Conservation (phyloP, 2,797 vertebrate genomes). For the Enteromius viviparus region DNA sequence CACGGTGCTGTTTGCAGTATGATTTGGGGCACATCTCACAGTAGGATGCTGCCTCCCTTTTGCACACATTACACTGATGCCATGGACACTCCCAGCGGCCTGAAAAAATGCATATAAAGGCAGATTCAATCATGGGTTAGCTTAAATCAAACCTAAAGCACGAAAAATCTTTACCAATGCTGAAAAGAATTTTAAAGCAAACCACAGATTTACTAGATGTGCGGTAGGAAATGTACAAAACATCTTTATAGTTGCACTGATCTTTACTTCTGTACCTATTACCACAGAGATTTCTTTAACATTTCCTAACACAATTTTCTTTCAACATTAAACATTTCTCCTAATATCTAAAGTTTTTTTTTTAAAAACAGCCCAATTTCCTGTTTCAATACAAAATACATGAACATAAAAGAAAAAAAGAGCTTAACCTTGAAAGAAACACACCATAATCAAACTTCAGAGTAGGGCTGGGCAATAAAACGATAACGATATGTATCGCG, state of each 20-base stretch:
- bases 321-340: background rate
- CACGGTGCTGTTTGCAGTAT: conserved; percentile 93
- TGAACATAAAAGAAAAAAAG: background rate
- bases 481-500: no score
- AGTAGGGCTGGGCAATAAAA: no score
- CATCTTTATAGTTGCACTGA: background rate
- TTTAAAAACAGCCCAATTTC: background rate
- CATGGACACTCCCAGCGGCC: conserved; percentile 99
- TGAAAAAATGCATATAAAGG: conserved; percentile 61
- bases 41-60: conserved; percentile 93
- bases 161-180: background rate
- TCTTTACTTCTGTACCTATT: no score
- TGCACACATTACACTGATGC: conserved; percentile 96
- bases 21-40: conserved; percentile 99
- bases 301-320: background rate
- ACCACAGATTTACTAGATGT: background rate
- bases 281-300: background rate
- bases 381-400: background rate
- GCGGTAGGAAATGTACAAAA: no score
- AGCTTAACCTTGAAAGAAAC: background rate
- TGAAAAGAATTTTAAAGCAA: background rate
- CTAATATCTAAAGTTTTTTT: background rate
- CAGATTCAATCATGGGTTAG: background rate
- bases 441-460: background rate
- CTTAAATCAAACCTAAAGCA: background rate